Evolutionary conservation across 2,113 vertebrate genomes (phyloP).

Genomic region (Calonectris borealis): DNA sequence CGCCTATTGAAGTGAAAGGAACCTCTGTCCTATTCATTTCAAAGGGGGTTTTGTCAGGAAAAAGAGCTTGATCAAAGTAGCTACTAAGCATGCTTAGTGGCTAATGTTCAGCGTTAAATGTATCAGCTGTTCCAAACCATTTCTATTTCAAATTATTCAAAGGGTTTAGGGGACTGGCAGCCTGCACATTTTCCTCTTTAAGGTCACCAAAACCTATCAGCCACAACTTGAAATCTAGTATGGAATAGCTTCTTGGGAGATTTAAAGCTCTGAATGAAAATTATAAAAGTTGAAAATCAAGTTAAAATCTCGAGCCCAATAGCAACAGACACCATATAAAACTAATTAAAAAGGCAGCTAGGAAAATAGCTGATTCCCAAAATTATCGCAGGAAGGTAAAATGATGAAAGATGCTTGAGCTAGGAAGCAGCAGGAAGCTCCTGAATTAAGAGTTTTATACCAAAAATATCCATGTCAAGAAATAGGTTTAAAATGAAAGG

Average conservation of each 20-base stretch:
- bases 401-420: not conserved
- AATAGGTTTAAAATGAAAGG: not conserved
- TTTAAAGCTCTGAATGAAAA: not conserved
- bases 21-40: conserved; percentile 78
- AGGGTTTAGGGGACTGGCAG: conserved; percentile 19
- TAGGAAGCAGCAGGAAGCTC: conserved; percentile 15
- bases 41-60: conserved; percentile 75
- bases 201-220: conserved; percentile 21
- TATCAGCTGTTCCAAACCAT: conserved; percentile 66
- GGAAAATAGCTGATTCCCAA: not conserved
- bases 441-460: not conserved
- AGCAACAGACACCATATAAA: not conserved
- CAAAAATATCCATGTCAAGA: not conserved
- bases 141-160: conserved; percentile 68
- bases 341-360: not conserved
- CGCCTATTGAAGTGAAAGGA: conserved; percentile 75
- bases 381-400: not conserved
- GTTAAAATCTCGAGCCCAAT: not conserved
- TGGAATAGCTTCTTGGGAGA: not conserved
- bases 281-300: not conserved
- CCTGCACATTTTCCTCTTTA: conserved; percentile 29
- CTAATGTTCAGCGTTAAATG: conserved; percentile 70
- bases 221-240: not conserved
- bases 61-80: conserved; percentile 73
- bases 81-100: conserved; percentile 69